Conservation (phyloP, 2,797 vertebrate genomes). For the Gouania willdenowi region DNA sequence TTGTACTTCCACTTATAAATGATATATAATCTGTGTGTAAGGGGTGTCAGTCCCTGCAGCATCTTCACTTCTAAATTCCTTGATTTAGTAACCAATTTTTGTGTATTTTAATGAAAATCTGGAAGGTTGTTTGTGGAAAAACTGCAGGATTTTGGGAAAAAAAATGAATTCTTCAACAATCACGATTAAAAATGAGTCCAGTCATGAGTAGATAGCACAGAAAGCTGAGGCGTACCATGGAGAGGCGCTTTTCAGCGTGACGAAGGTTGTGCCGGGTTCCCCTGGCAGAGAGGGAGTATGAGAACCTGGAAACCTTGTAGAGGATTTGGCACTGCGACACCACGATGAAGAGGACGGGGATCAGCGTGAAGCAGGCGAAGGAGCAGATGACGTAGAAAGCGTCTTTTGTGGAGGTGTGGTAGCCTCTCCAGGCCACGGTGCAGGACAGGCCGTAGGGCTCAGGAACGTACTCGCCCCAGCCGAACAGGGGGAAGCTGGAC, state of each 20-base stretch:
- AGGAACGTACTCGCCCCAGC: slow-evolving; percentile 69
- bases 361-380: slow-evolving; percentile 58
- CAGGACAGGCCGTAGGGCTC: slow-evolving; percentile 74
- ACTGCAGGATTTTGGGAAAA: too few relatives aligned
- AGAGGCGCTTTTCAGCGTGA: slow-evolving; percentile 47
- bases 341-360: slow-evolving; percentile 60
- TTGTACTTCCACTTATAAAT: too few relatives aligned
- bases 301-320: slow-evolving; percentile 52
- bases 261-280: slow-evolving; percentile 56
- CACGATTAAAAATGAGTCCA: too few relatives aligned
- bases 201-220: too few relatives aligned
- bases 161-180: too few relatives aligned
- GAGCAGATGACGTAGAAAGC: slow-evolving; percentile 68
- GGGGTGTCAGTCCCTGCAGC: too few relatives aligned
- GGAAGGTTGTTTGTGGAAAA: too few relatives aligned
- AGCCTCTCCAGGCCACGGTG: slow-evolving; percentile 67
- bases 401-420: slow-evolving; percentile 62
- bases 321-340: slow-evolving; percentile 63
- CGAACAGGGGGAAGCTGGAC: slow-evolving; percentile 67
- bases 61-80: too few relatives aligned
- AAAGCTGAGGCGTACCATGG: slow-evolving; percentile 44
- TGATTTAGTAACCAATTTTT: too few relatives aligned
- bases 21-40: too few relatives aligned
- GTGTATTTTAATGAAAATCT: too few relatives aligned
- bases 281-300: slow-evolving; percentile 30